phyloP scores from a whole-genome alignment of 2,113 vertebrate genomes.

The Microtus montanus region DNA sequence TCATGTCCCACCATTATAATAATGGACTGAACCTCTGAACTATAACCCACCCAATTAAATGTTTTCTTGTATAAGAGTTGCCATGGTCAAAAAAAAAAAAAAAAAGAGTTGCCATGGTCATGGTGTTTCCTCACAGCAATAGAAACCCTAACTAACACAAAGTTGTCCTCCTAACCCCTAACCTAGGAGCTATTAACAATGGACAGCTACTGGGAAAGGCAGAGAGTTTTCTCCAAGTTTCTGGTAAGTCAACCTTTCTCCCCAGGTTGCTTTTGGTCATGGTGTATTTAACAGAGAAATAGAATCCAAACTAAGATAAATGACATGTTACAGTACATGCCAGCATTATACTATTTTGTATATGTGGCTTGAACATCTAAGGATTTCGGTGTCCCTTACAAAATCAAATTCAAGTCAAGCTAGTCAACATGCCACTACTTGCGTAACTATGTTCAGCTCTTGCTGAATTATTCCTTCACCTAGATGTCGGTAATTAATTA shows the following conservation, averaged over 20 bases:
- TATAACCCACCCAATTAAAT: too few relatives aligned
- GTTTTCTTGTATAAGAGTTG: too few relatives aligned
- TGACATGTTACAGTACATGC: neutral
- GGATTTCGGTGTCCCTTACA: neutral
- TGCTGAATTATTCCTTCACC: neutral
- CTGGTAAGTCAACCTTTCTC: neutral
- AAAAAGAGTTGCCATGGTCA: too few relatives aligned
- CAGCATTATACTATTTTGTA: neutral
- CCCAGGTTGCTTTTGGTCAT: neutral
- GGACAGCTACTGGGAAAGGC: neutral
- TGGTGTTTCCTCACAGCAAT: too few relatives aligned
- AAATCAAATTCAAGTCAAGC: neutral
- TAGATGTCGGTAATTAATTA: neutral
- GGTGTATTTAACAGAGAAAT: neutral
- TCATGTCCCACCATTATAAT: too few relatives aligned
- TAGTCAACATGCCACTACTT: neutral
- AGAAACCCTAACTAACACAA: too few relatives aligned
- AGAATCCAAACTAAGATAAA: neutral
- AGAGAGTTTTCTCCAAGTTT: neutral
- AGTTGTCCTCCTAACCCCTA: neutral
- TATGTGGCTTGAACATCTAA: neutral
- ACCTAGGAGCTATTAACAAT: neutral
- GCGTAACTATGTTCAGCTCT: neutral
- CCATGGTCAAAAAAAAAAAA: too few relatives aligned
- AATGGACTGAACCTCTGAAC: too few relatives aligned